Evolutionary conservation across 2,113 vertebrate genomes (phyloP).

Genomic region (Choloepus hoffmanni): DNA sequence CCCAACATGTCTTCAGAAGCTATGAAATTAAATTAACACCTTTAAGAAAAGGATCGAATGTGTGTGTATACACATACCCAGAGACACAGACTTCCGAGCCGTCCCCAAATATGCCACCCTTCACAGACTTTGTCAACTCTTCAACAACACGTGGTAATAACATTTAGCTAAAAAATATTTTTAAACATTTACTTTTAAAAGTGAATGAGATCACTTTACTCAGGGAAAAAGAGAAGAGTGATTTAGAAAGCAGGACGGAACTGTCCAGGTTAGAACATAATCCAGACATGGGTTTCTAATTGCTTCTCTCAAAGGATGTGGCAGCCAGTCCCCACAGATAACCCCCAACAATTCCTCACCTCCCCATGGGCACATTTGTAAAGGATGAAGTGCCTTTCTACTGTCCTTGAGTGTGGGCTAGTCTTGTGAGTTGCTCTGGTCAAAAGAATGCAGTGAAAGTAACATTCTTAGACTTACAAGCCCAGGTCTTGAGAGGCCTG

Average conservation of each 20-base stretch:
- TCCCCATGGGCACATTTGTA: not conserved
- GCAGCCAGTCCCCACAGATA: not conserved
- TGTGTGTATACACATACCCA: not conserved
- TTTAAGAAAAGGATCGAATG: not conserved
- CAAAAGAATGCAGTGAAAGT: not conserved
- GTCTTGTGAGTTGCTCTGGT: not conserved
- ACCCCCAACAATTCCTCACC: no score
- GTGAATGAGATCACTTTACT: conserved; percentile 19
- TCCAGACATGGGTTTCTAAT: not conserved
- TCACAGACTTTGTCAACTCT: conserved; percentile 41
- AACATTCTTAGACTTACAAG: not conserved
- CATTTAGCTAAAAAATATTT: conserved; percentile 32
- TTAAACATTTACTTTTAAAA: conserved; percentile 44
- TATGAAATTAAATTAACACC: conserved; percentile 59
- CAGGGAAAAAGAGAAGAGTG: not conserved
- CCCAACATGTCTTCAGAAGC: conserved; percentile 17
- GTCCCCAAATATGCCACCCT: not conserved
- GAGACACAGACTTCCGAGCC: not conserved
- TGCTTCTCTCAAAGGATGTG: not conserved
- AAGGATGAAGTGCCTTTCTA: not conserved
- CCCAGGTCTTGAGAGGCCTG: not conserved
- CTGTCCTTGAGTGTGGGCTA: not conserved
- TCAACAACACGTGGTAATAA: conserved; percentile 30
- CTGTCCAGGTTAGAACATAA: not conserved
- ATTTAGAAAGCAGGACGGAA: not conserved